A percentile compares a stretch with the other conserved stretches of the same genome.
Evolutionary conservation across 2,888 invertebrate genomes (phyloP).

Genomic region (Linnaemya tessellans): DNA sequence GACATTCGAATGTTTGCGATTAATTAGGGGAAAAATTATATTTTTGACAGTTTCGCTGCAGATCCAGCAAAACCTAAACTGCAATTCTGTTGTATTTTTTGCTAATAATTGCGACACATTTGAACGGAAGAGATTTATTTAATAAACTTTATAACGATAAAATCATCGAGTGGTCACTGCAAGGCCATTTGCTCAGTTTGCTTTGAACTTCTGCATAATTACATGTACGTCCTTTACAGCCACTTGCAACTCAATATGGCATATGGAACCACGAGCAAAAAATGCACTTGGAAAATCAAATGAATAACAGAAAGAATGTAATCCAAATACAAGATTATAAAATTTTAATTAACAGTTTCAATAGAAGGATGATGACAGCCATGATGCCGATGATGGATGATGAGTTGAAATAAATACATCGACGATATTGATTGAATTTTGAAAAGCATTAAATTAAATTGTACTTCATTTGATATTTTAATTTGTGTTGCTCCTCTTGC

Average conservation of each 20-base stretch:
- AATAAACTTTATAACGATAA: not conserved
- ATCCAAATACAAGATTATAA: conserved; percentile 38
- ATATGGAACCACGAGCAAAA: not conserved
- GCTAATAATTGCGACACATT: not conserved
- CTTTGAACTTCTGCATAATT: not conserved
- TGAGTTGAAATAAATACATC: conserved; percentile 34
- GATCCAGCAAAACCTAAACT: not conserved
- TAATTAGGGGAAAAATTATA: not conserved
- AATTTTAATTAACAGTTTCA: conserved; percentile 57
- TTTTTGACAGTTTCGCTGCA: not conserved
- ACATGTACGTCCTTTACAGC: not conserved
- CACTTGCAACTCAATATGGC: not conserved
- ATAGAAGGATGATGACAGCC: not conserved
- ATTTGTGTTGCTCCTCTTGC: not conserved
- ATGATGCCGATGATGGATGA: conserved; percentile 17
- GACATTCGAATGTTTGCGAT: not conserved
- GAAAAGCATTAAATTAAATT: conserved; percentile 48
- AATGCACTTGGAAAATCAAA: not conserved
- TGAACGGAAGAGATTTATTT: too few species aligned
- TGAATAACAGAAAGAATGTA: not conserved
- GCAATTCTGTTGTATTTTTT: not conserved
- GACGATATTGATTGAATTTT: conserved; percentile 53
- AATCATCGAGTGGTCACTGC: not conserved
- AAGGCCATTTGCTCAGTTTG: not conserved
- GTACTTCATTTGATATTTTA: conserved; percentile 25